Evolutionary conservation across 2,113 vertebrate species (phyloP).

Genomic region (Heterochromis multidens): DNA sequence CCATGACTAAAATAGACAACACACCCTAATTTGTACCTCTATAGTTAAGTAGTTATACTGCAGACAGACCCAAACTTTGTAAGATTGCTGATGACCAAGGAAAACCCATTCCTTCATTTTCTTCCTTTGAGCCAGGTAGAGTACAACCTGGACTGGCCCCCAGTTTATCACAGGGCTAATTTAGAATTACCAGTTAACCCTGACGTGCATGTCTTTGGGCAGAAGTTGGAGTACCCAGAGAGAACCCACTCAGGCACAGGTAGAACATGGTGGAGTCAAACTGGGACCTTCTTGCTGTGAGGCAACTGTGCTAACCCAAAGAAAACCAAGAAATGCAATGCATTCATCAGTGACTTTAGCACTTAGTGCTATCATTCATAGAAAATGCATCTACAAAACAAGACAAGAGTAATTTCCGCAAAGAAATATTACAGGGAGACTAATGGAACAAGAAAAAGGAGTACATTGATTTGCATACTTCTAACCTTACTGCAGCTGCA

Average conservation of each 20-base stretch:
- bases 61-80: not conserved
- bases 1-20: not conserved
- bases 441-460: not conserved
- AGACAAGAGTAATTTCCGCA: not conserved
- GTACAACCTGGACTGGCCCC: not conserved
- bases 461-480: not conserved
- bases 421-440: not conserved
- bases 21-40: not conserved
- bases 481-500: accelerated
- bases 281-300: not conserved
- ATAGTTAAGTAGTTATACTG: not conserved
- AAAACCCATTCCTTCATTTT: not conserved
- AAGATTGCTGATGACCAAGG: not conserved
- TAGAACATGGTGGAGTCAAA: not conserved
- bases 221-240: not conserved
- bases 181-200: not conserved
- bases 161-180: too few species aligned
- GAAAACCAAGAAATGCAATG: not conserved
- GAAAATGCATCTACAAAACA: not conserved
- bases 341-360: not conserved
- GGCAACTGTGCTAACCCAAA: not conserved
- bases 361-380: not conserved
- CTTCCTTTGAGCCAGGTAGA: not conserved
- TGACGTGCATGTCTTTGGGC: not conserved
- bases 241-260: not conserved